Evolutionary conservation across 2,113 vertebrate species (phyloP).

Genomic region (Jacana jacana): DNA sequence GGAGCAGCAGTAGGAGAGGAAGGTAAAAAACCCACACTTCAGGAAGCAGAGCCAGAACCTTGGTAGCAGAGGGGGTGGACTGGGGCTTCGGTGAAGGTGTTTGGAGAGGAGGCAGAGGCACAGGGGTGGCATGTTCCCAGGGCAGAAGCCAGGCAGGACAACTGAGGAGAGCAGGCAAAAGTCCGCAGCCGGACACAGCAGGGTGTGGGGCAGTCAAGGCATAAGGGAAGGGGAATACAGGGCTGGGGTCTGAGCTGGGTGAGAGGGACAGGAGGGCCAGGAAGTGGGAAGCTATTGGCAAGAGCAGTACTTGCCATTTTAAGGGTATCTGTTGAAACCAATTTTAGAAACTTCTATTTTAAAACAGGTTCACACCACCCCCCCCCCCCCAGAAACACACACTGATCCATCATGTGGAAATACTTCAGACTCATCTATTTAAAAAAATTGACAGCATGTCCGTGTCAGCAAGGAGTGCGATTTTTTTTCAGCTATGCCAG

Average conservation of each 20-base stretch:
- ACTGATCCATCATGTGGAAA: slow-evolving; percentile 37
- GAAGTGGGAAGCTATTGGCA: neutral
- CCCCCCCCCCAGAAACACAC: neutral
- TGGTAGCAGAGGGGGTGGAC: neutral
- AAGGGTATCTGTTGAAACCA: slow-evolving; percentile 18
- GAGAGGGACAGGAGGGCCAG: neutral
- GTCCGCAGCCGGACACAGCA: neutral
- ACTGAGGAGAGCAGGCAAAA: neutral
- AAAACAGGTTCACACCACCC: neutral
- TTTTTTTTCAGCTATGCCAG: slow-evolving; percentile 40
- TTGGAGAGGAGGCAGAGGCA: neutral
- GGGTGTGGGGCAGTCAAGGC: neutral
- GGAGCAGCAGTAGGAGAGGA: neutral
- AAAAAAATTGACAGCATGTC: slow-evolving; percentile 28
- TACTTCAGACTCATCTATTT: slow-evolving; percentile 26
- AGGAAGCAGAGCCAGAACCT: neutral
- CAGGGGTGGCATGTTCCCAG: neutral
- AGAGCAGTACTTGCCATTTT: neutral
- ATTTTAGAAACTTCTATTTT: slow-evolving; percentile 52
- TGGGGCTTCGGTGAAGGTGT: neutral
- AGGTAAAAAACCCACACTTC: neutral
- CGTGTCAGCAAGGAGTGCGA: slow-evolving; percentile 25
- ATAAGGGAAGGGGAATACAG: neutral
- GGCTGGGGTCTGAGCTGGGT: neutral
- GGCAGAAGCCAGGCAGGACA: neutral